Conservation (phyloP, 1,140 invertebrate genomes). For the Zophobas atratus region DNA sequence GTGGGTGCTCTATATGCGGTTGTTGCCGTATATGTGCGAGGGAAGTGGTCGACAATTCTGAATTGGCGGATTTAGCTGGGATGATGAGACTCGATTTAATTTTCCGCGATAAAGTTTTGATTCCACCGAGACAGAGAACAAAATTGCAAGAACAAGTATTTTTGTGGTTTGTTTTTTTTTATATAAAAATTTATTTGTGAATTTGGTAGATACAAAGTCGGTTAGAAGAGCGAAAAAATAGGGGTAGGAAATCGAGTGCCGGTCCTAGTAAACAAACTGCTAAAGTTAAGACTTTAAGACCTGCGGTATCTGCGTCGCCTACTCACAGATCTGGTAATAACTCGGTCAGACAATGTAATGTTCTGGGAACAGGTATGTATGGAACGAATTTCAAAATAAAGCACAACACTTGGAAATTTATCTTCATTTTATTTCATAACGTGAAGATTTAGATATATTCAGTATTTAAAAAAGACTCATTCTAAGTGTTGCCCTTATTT, state of each 20-base stretch:
- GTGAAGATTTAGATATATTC: no score
- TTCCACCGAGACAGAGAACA: constrained; percentile 69
- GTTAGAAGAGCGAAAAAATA: constrained; percentile 73
- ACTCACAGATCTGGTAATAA: constrained; percentile 57
- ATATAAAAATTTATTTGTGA: background rate
- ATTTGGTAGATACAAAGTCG: constrained; percentile 68
- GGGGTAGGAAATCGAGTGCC: constrained; percentile 68
- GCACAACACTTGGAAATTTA: background rate
- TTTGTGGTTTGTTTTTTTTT: background rate
- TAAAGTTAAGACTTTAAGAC: constrained; percentile 61
- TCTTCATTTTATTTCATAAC: no score
- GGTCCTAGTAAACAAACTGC: constrained; percentile 63
- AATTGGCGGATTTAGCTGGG: constrained; percentile 70
- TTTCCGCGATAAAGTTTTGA: constrained; percentile 68
- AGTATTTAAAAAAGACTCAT: no score
- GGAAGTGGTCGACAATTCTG: constrained; percentile 74
- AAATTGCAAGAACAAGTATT: constrained; percentile 72
- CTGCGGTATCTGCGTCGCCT: constrained; percentile 54
- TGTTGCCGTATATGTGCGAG: constrained; percentile 90
- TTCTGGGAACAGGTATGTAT: constrained; percentile 51
- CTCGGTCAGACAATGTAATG: constrained; percentile 55
- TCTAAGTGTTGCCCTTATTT: no score
- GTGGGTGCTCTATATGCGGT: constrained; percentile 93
- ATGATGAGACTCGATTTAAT: constrained; percentile 73
- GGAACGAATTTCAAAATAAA: background rate